Evolutionary conservation across 2,797 vertebrate species (phyloP), one percentile per base, ranked within the genome.

Genomic region (Psittacula derbiana): DNA sequence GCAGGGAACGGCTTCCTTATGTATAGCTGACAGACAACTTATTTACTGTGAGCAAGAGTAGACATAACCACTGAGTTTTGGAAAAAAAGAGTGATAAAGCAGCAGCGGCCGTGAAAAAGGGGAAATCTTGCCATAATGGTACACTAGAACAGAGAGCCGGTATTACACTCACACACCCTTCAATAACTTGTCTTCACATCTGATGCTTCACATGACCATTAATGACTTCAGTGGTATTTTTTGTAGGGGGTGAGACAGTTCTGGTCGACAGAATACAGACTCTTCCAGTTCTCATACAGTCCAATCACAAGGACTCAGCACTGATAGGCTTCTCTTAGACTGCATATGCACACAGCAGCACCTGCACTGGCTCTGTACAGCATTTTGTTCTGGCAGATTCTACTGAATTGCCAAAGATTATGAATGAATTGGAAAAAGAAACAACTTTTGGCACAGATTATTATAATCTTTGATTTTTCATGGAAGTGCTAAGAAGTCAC

Each of bases 21-120:
- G 52, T 89, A 91, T 18, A 86, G 55, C 40, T 90, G 87, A 88
- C 74, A 89, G 71, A 88, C 33, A 90, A 95, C 53, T 90, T 88
- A 90, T 53, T 93, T 94, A 93, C 33, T 27, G 83, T 2, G 4
- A 75, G 69, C 23, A 79, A 49, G 19, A 78, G 18, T 3, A 80
- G 46, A 88, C 43, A 93, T 12, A 83, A 82, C 55, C 55, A 74
- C 38, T 15, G 52, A 89, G 67, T 40, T 70, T 38, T 24, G 25
- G 25, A 15, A 62, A 75, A 81, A 24, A 66, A 52, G 52, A 61
- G 4, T 12, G n/a, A 72, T 55, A 74, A 78, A 74, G 24, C n/a
- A 69, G 46, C 1, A 57, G 38, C 19, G 44, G 71, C 14, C 6
- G 1, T 4, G n/a, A 86, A 94, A 67, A 85, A n/a, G 28, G 12